Percentiles rank a stretch among this genome's conserved stretches.
phyloP scores from a whole-genome alignment of 2,888 invertebrate genomes.

The Himalopsyche tibetana region DNA sequence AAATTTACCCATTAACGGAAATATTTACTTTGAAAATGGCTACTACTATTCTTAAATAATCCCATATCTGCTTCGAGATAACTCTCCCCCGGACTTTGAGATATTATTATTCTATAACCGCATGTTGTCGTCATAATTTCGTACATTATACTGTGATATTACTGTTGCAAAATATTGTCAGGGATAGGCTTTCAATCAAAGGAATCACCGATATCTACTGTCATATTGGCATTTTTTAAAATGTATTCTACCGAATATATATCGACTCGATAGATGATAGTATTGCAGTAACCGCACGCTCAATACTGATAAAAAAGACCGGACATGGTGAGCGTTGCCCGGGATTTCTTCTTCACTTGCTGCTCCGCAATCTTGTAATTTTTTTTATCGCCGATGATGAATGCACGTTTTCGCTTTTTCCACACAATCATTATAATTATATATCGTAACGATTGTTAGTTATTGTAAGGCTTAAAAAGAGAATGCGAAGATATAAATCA shows the following conservation, averaged over 20 bases:
- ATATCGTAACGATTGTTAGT: conserved; percentile 34
- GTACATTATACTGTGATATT: conserved; percentile 20
- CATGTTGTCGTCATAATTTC: background rate
- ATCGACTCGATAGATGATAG: background rate
- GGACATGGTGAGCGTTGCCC: background rate
- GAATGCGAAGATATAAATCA: conserved; percentile 28
- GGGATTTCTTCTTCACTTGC: background rate
- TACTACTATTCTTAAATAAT: background rate
- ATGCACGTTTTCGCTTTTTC: conserved; percentile 39
- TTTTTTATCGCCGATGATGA: conserved; percentile 16
- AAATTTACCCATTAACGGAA: too few species aligned
- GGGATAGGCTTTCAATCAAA: background rate
- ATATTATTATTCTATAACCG: too few species aligned
- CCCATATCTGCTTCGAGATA: conserved; percentile 3
- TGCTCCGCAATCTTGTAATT: background rate
- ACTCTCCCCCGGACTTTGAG: too few species aligned
- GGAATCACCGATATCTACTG: background rate
- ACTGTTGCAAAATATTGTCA: conserved; percentile 1
- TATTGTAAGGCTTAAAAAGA: conserved; percentile 35
- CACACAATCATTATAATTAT: conserved; percentile 18
- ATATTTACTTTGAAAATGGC: too few species aligned
- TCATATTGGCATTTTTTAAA: background rate
- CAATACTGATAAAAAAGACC: background rate
- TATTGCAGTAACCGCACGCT: background rate
- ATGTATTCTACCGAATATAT: background rate